A percentile compares a stretch with the other conserved stretches of the same genome.
Conservation (phyloP, 2,797 vertebrate genomes). For the Amphiprion clarkii region DNA sequence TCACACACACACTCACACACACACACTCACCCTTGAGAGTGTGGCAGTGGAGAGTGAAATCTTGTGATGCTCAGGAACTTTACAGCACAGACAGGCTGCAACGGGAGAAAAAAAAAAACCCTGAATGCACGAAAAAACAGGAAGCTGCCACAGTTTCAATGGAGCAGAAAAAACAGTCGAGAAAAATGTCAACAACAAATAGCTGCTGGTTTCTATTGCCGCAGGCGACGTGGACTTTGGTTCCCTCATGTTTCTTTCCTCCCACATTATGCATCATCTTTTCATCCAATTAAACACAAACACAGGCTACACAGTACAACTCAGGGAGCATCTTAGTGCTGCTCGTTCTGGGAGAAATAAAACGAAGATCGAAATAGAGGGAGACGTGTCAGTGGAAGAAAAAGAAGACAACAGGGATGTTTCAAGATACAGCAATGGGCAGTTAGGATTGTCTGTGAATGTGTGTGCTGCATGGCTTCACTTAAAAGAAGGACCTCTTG, state of each 20-base stretch:
- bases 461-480: conserved; percentile 35
- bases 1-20: conserved; percentile 22
- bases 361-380: conserved; percentile 17
- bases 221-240: conserved; percentile 75
- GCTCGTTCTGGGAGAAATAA: conserved; percentile 35
- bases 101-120: conserved; percentile 42
- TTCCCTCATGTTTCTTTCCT: conserved; percentile 73
- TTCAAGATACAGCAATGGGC: conserved; percentile 22
- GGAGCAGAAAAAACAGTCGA: conserved; percentile 72
- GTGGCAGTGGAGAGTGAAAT: conserved; percentile 65
- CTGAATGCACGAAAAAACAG: conserved; percentile 69
- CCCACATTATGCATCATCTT: conserved; percentile 77
- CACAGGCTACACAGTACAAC: conserved; percentile 54
- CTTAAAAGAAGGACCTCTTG: conserved; percentile 52
- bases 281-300: conserved; percentile 84
- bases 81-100: conserved; percentile 49
- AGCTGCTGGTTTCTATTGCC: conserved; percentile 79
- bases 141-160: conserved; percentile 69
- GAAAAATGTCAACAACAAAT: conserved; percentile 84
- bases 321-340: conserved; percentile 52
- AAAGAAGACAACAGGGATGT: background rate
- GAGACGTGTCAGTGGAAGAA: conserved; percentile 3
- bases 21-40: conserved; percentile 36
- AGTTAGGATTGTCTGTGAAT: conserved; percentile 21
- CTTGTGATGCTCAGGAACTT: conserved; percentile 63